Evolutionary conservation across 2,797 vertebrate genomes (phyloP).

Genomic region (Limosa lapponica): DNA sequence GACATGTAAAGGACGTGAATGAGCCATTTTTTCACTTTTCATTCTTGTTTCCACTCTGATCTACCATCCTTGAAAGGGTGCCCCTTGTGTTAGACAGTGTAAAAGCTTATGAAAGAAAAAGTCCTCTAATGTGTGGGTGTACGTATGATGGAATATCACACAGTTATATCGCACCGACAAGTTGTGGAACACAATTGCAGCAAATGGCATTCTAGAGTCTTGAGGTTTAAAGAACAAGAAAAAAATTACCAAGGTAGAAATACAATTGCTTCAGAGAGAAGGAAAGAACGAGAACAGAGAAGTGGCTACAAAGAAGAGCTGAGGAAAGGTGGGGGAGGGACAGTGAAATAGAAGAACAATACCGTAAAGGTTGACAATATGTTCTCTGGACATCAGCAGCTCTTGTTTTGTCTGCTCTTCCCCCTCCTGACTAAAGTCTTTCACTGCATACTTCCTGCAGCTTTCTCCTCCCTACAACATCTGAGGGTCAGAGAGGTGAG

Average conservation of each 20-base stretch:
- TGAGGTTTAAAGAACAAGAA: background rate
- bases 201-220: background rate
- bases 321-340: background rate
- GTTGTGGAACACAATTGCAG: background rate
- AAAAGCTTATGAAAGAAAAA: background rate
- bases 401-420: background rate
- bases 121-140: background rate
- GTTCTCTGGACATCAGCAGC: background rate
- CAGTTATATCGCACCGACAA: background rate
- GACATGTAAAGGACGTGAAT: background rate
- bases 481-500: background rate
- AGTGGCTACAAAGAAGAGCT: background rate
- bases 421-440: background rate
- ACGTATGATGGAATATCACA: background rate
- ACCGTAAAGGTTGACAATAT: background rate
- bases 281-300: background rate
- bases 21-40: background rate
- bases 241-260: background rate
- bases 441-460: background rate
- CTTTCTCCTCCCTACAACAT: background rate
- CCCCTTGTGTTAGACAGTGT: background rate
- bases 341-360: background rate
- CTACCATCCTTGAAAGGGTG: background rate
- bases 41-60: background rate
- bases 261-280: background rate